Evolutionary conservation across 2,113 vertebrate genomes (phyloP), one percentile per base, ranked within the genome.

Genomic region (Phalacrocorax aristotelis): DNA sequence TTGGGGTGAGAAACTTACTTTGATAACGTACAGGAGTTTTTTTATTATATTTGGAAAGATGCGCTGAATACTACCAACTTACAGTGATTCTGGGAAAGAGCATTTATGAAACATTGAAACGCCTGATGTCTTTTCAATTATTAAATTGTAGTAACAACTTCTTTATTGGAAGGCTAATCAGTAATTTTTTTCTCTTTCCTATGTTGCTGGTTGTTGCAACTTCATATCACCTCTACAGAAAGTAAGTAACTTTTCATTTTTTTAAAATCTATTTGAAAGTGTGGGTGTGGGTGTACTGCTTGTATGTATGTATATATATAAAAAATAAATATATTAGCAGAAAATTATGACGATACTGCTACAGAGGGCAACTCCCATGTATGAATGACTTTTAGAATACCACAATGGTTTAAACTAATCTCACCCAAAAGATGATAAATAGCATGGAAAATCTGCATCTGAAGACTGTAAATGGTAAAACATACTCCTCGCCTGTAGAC

Each of bases 161-260:
- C 30, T 80, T 11, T 89, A 10, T 46, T 93, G 58, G 30, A 93
- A 88, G 52, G 71, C 94, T 98, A 98, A 98, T 83, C 38, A 83
- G 42, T 83, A 5, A 30, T 96, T 94, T 85, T 95, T 86, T 77
- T 71, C 75, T 90, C 71, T 96, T 96, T 62, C 81, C 66, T 77
- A n/a, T 95, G 93, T 94, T 94, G 72, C 96, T 95, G 98, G 44
- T 97, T 94, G 52, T 83, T 91, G 58, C 78, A 86, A 91, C 94
- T 85, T 91, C 89, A 20, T 92, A 87, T 87, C 95, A 71, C 74
- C 95, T 76, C 96, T 80, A 65, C 96, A 98, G 98, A 98, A 98
- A 98, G 98, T 98, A 98, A 98, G 98, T 98, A 97, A 94, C 62
- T 93, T 91, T 69, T 82, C 9, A 62, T 49, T 57, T 42, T 83